Conservation (phyloP, 2,797 vertebrate species). For the Spatula clypeata region DNA sequence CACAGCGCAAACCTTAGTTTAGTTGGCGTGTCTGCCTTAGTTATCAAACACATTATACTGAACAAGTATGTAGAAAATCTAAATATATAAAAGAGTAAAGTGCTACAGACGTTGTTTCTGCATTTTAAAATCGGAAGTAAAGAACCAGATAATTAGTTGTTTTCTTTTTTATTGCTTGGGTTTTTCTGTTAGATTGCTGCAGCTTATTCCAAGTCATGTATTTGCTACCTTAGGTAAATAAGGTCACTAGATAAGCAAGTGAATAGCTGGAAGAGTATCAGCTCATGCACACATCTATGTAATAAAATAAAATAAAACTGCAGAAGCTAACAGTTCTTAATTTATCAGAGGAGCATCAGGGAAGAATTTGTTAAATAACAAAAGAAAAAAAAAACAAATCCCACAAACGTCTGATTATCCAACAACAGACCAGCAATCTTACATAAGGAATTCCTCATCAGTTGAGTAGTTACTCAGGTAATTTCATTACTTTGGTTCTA, state of each 20-base stretch:
- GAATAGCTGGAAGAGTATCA: neutral
- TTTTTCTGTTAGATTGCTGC: neutral
- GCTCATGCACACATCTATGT: neutral
- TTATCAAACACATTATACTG: neutral
- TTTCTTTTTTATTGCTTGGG: neutral
- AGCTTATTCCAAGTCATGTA: neutral
- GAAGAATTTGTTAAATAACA: neutral
- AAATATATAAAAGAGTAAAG: neutral
- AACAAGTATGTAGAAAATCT: neutral
- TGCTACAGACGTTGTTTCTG: neutral
- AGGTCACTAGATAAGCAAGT: neutral
- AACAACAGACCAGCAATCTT: neutral
- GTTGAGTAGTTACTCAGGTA: neutral
- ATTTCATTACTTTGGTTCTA: neutral
- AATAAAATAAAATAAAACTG: neutral
- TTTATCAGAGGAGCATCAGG: neutral
- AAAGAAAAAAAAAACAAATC: neutral
- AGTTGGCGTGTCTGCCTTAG: neutral
- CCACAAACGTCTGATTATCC: neutral
- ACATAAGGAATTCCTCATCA: neutral
- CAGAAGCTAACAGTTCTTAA: neutral
- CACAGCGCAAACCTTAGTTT: neutral
- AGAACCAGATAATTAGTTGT: neutral
- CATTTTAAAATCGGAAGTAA: neutral
- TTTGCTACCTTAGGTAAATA: neutral